These are phyloP conservation scores for Dynastes hyllus DNA, from an alignment of 2,888 invertebrate species.

Conservation along the genomic window DNA sequence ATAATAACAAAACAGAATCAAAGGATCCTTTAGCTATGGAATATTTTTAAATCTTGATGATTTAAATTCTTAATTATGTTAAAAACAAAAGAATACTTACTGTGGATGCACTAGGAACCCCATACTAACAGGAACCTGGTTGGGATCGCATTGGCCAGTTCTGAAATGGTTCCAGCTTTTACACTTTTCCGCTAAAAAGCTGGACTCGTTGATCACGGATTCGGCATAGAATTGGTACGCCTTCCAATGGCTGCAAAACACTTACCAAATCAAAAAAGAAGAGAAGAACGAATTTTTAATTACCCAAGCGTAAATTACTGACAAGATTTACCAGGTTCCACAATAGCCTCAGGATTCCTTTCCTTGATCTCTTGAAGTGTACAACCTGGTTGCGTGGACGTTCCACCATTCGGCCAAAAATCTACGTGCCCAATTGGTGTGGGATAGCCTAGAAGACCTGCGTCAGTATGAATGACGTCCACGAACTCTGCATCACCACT, in stretches of 20 bases:
- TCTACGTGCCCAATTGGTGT: conserved; percentile 81
- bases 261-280: conserved; percentile 64
- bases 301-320: background rate
- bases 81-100: conserved; percentile 65
- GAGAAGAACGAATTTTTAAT: background rate
- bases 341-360: conserved; percentile 68
- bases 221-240: conserved; percentile 77
- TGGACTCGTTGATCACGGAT: conserved; percentile 72
- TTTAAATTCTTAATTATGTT: conserved; percentile 59
- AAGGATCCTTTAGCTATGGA: background rate
- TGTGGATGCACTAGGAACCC: conserved; percentile 58
- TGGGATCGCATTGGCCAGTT: conserved; percentile 69
- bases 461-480: conserved; percentile 83
- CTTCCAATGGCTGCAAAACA: conserved; percentile 80
- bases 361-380: conserved; percentile 74
- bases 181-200: conserved; percentile 73
- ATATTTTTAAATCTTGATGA: background rate
- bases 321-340: conserved; percentile 64
- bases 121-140: conserved; percentile 55
- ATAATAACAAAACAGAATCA: too few relatives aligned
- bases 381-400: conserved; percentile 82
- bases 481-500: conserved; percentile 76
- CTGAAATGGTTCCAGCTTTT: conserved; percentile 71
- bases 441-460: conserved; percentile 81
- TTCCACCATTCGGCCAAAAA: conserved; percentile 83